Evolutionary conservation across 2,888 invertebrate species (phyloP), one percentile per base, ranked within the genome.

Genomic region (Agrilus cyanescens): DNA sequence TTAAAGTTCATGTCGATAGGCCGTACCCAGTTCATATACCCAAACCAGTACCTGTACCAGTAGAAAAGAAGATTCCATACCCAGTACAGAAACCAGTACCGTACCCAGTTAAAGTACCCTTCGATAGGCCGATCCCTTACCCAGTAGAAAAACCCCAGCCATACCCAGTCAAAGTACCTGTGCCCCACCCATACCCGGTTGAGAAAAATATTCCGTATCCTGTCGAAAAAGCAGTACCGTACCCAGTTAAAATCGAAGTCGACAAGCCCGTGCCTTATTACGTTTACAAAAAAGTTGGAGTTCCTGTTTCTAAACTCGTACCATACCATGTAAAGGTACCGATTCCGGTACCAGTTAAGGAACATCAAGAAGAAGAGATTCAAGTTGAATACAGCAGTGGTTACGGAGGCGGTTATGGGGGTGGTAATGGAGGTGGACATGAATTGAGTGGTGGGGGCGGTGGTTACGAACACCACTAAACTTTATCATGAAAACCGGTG

Each of bases 81-180:
- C 79, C 79, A 41, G 78, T 84, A 0, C 81, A 81, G 54, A 82
- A 82, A 63, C 69, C 71, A 38, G 78, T 80, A 35, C 82, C 80
- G 34, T 78, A 78, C 60, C 82, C 82, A 40, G 82, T 83, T 2
- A 80, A 82, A 61, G 75, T 81, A 35, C 73, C 68, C 37, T 72
- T 76, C 30, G 79, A 83, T 36, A 73, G 78, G 57, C 85, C 79
- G 33, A 73, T 83, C 4, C 82, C 82, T 6, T 80, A 82, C 12
- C 80, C 81, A 47, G 84, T 86, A 2, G 84, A 84, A 48, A 85
- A 85, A 60, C 83, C 80, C 32, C 82, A 85, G 50, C 86, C 86
- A 20, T 78, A 79, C 54, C 74, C 72, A 38, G 83, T 86, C 5
- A 84, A 85, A 59, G 82, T 84, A 18, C 82, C 75, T 8, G 75